A percentile compares a stretch with the other conserved stretches of the same genome.
These are phyloP conservation scores for Pipa parva DNA, from an alignment of 2,113 vertebrate species.

Conservation along the genomic window DNA sequence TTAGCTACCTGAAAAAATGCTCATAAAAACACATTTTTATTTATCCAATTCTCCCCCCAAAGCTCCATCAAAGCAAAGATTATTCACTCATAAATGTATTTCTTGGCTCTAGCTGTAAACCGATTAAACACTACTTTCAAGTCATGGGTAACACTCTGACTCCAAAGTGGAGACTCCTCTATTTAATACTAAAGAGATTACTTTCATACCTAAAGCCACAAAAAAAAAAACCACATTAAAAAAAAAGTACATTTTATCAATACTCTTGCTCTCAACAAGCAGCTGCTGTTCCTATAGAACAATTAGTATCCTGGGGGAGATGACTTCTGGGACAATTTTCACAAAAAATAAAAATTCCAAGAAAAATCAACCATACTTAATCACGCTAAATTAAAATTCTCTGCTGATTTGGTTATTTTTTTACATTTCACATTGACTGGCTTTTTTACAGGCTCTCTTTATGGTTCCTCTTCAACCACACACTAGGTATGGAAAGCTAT, in stretches of 20 bases:
- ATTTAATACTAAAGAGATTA: slow-evolving; percentile 16
- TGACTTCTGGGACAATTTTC: slow-evolving; percentile 10
- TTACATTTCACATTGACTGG: background rate
- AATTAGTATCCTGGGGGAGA: background rate
- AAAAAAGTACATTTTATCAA: slow-evolving; percentile 25
- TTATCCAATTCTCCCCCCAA: no score
- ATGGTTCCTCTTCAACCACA: background rate
- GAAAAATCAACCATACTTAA: background rate
- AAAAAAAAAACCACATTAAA: slow-evolving; percentile 1
- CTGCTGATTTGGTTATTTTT: background rate
- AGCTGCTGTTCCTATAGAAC: slow-evolving; percentile 29
- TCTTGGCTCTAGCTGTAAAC: no score
- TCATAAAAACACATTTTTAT: no score
- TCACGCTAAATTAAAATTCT: background rate
- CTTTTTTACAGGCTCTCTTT: background rate
- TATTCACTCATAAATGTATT: no score
- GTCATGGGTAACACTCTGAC: slow-evolving; percentile 11
- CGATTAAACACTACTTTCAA: slow-evolving; percentile 27
- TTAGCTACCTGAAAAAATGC: no score
- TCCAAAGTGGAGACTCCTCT: slow-evolving; percentile 21
- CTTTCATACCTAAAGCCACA: background rate
- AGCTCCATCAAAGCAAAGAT: no score
- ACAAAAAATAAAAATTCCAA: background rate
- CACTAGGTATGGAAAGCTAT: background rate
- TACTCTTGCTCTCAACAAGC: slow-evolving; percentile 12